Conservation (phyloP, 92 coral and sea anemone genomes). For the Umimayanthus chanpuru region DNA sequence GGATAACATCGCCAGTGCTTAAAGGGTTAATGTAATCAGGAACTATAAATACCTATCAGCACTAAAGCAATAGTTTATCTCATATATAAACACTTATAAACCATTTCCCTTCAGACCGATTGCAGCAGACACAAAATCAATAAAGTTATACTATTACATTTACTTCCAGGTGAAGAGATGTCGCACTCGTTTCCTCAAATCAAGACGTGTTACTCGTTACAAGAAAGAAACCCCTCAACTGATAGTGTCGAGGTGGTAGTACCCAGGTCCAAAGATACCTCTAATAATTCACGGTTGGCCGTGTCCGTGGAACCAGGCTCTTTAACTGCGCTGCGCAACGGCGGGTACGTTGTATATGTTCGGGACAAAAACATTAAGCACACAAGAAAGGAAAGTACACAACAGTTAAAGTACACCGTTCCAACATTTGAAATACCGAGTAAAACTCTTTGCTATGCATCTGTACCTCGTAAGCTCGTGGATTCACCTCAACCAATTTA, state of each 20-base stretch:
- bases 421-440: not conserved
- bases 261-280: not conserved
- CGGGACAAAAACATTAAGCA: not conserved
- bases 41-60: too few species aligned
- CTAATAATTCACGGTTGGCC: conserved; percentile 7
- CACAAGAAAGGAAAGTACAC: conserved; percentile 4
- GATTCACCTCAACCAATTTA: conserved; percentile 11
- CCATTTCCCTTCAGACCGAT: not conserved
- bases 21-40: too few species aligned
- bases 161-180: conserved; percentile 13
- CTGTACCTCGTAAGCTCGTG: not conserved
- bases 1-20: too few species aligned
- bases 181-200: conserved; percentile 61
- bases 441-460: not conserved
- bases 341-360: conserved; percentile 3
- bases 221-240: not conserved
- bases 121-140: not conserved
- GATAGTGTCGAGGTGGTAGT: not conserved
- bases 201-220: conserved; percentile 69
- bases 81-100: too few species aligned
- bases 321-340: conserved; percentile 3
- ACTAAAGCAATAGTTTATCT: too few species aligned
- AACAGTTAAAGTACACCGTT: not conserved
- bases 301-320: not conserved
- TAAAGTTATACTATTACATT: not conserved